phyloP scores from a whole-genome alignment of 1,140 invertebrate species.

The Penaeus japonicus region DNA sequence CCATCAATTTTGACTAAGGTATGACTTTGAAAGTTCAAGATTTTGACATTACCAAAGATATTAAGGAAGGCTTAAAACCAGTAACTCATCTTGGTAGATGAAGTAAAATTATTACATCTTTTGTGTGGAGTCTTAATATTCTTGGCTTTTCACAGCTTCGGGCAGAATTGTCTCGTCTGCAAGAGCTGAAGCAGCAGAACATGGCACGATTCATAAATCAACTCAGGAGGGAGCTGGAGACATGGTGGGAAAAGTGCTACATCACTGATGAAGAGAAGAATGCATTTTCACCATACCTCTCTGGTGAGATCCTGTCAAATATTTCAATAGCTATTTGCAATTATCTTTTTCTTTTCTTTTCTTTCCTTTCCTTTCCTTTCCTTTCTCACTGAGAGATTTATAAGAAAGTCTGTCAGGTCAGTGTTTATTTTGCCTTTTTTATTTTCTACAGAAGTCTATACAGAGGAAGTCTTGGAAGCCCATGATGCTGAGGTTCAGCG shows the following conservation, averaged over 20 bases:
- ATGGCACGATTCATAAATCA: conserved; percentile 76
- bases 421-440: conserved; percentile 58
- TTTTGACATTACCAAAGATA: too few species aligned
- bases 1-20: neutral
- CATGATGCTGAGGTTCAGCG: conserved; percentile 79
- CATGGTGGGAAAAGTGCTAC: conserved; percentile 78
- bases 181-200: conserved; percentile 72
- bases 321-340: neutral
- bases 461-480: conserved; percentile 77
- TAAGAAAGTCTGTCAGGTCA: too few species aligned
- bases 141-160: conserved; percentile 63
- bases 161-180: conserved; percentile 72
- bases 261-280: conserved; percentile 71
- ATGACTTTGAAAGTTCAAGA: neutral
- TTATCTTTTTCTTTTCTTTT: neutral
- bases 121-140: too few species aligned
- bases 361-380: too few species aligned
- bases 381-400: too few species aligned
- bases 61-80: too few species aligned
- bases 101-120: too few species aligned
- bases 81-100: too few species aligned
- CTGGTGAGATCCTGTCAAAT: neutral
- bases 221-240: conserved; percentile 72
- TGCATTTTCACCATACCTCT: conserved; percentile 69
- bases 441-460: conserved; percentile 70